phyloP scores from a whole-genome alignment of 1,140 invertebrate genomes.

The Cyrtorhinus lividipennis region DNA sequence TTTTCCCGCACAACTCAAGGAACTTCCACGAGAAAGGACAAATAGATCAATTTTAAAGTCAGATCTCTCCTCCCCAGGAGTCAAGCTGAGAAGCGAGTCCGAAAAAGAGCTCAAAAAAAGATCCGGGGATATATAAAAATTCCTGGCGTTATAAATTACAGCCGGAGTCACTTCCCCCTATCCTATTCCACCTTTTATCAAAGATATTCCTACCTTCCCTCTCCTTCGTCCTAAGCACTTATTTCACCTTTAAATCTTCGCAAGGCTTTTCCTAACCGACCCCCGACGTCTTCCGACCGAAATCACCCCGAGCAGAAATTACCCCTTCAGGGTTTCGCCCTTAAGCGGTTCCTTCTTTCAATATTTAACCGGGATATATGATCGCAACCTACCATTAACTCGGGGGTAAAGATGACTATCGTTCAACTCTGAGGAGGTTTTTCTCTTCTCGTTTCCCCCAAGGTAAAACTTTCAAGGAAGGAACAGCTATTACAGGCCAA shows the following conservation, averaged over 20 bases:
- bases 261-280: not conserved
- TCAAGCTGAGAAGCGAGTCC: not conserved
- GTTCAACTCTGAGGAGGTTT: not conserved
- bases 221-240: not conserved
- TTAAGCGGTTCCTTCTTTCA: not conserved
- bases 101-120: not conserved
- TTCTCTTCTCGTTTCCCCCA: not conserved
- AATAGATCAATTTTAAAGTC: conserved; percentile 6
- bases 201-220: conserved; percentile 1
- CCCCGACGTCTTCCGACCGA: not conserved
- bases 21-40: not conserved
- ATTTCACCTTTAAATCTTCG: conserved; percentile 7
- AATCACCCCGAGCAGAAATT: not conserved
- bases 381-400: not conserved
- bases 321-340: not conserved
- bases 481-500: too few relatives aligned
- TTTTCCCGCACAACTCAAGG: not conserved
- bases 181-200: not conserved
- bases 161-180: not conserved
- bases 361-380: not conserved
- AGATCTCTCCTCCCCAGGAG: not conserved
- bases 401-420: not conserved
- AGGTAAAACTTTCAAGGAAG: too few relatives aligned
- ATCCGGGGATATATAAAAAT: not conserved
- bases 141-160: conserved; percentile 1